Percentiles rank a stretch among this genome's conserved stretches.
Conservation (phyloP, 2,113 vertebrate species). For the Myotis yumanensis region DNA sequence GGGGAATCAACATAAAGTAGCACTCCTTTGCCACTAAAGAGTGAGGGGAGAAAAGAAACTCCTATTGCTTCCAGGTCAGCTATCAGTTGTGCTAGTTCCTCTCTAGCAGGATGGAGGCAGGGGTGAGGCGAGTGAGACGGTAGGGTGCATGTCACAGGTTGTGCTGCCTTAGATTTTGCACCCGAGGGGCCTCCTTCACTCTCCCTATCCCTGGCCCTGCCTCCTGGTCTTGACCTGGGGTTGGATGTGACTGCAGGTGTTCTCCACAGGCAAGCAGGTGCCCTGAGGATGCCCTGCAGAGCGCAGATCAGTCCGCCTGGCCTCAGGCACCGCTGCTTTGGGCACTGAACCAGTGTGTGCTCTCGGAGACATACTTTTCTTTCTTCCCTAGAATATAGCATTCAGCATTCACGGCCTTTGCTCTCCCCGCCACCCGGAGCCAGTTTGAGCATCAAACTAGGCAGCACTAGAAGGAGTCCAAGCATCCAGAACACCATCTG, state of each 20-base stretch:
- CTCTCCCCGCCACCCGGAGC: neutral
- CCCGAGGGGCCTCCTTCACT: neutral
- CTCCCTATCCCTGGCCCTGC: neutral
- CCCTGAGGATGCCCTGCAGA: neutral
- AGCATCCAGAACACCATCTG: neutral
- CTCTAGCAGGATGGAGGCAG: neutral
- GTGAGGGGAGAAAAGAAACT: neutral
- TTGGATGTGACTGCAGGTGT: neutral
- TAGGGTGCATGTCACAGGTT: neutral
- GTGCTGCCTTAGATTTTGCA: neutral
- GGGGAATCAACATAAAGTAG: neutral
- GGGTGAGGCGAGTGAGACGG: accelerated
- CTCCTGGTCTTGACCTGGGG: no score
- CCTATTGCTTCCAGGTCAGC: neutral
- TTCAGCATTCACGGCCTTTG: neutral
- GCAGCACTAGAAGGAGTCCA: neutral
- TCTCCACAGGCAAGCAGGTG: neutral
- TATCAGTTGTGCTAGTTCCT: neutral
- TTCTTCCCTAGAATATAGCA: neutral
- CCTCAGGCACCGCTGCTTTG: neutral
- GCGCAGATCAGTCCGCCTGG: no score
- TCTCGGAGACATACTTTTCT: neutral
- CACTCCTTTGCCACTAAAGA: neutral
- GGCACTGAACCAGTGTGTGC: neutral
- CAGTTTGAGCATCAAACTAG: neutral